Evolutionary conservation across 2,888 invertebrate genomes (phyloP).

Genomic region (Cryptocheilus praepositus): DNA sequence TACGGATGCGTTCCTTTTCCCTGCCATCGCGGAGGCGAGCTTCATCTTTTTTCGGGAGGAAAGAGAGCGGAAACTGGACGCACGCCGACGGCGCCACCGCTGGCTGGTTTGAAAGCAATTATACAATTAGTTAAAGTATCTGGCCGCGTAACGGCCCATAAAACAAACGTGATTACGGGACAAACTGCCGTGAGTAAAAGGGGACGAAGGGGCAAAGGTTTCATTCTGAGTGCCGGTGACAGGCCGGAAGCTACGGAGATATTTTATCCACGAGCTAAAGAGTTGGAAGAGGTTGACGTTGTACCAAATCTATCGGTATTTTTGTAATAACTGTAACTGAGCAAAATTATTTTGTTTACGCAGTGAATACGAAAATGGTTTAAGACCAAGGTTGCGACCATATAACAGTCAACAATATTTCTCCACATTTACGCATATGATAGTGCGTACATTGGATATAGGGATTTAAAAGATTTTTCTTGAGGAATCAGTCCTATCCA

Average conservation of each 20-base stretch:
- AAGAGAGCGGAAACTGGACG: slow-evolving; percentile 48
- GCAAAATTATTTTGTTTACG: no score
- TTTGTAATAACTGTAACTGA: no score
- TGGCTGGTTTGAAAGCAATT: slow-evolving; percentile 67
- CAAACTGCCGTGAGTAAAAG: slow-evolving; percentile 42
- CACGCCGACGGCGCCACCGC: slow-evolving; percentile 58
- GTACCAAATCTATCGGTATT: no score
- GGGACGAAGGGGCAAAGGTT: slow-evolving; percentile 31
- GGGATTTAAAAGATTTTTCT: no score
- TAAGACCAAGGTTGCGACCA: no score
- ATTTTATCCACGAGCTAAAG: neutral
- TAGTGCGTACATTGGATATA: no score
- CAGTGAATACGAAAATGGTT: no score
- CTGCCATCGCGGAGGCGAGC: slow-evolving; percentile 21
- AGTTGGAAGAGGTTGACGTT: neutral
- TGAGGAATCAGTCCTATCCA: no score
- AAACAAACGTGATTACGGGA: slow-evolving; percentile 67
- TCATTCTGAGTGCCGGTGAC: slow-evolving; percentile 20
- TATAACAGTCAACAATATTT: no score
- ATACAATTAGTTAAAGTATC: slow-evolving; percentile 75
- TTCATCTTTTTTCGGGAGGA: slow-evolving; percentile 30
- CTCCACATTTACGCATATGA: no score
- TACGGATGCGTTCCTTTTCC: slow-evolving; percentile 57
- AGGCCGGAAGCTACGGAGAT: neutral
- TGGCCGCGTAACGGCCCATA: slow-evolving; percentile 70